Conservation (phyloP, 2,113 vertebrate genomes). For the Rattus rattus region DNA sequence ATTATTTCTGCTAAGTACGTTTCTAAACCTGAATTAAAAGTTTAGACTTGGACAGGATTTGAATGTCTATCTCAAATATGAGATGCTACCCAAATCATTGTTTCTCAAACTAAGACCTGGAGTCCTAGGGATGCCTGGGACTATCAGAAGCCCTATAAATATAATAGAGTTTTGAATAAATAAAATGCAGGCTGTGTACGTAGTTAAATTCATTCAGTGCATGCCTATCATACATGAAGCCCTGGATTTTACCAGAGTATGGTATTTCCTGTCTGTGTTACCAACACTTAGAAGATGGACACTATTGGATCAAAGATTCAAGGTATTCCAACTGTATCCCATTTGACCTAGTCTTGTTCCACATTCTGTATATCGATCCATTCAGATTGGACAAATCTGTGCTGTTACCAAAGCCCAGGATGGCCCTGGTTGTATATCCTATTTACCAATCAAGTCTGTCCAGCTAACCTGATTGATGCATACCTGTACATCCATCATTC, state of each 20-base stretch:
- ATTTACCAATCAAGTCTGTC: neutral
- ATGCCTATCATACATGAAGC: neutral
- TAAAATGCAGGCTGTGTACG: neutral
- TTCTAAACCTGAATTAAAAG: neutral
- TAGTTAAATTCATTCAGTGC: neutral
- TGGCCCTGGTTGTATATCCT: neutral
- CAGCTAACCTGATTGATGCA: neutral
- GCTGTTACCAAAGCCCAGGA: neutral
- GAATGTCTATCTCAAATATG: neutral
- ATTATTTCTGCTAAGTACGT: neutral
- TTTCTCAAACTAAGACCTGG: neutral
- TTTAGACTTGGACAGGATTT: neutral
- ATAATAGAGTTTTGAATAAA: conserved; percentile 29
- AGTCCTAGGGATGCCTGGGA: neutral
- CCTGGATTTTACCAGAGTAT: neutral
- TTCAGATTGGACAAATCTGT: neutral
- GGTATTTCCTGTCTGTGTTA: neutral
- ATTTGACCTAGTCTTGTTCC: neutral
- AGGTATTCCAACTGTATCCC: neutral
- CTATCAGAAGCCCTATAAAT: neutral
- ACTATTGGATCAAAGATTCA: neutral
- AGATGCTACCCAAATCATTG: neutral
- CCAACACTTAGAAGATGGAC: neutral
- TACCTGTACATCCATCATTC: neutral
- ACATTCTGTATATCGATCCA: neutral